Evolutionary conservation across 2,888 invertebrate genomes (phyloP).

Genomic region (Eueremaeus valkanovi): DNA sequence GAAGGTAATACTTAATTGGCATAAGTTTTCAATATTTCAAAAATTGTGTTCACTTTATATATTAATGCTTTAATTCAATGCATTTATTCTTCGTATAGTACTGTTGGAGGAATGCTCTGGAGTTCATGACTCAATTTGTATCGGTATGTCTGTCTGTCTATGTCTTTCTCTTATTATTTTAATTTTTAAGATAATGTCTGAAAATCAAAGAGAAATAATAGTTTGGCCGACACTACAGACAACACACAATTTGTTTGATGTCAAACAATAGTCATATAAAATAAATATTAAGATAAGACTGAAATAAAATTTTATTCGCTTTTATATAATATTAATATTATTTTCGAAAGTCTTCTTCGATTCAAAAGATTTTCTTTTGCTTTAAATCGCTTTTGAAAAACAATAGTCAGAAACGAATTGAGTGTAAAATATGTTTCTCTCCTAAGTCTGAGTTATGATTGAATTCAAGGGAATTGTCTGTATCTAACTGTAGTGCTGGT

Average conservation of each 20-base stretch:
- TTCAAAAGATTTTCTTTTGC: neutral
- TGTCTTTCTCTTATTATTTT: neutral
- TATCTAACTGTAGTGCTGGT: neutral
- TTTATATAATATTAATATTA: neutral
- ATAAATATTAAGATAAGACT: neutral
- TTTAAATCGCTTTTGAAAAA: neutral
- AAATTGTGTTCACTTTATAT: neutral
- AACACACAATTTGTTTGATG: neutral
- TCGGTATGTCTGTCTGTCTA: conserved; percentile 48
- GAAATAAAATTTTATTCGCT: neutral
- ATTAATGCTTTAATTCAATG: neutral
- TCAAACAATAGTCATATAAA: neutral
- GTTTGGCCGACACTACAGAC: neutral
- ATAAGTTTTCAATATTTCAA: conserved; percentile 13
- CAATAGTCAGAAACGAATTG: neutral
- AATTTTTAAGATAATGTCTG: neutral
- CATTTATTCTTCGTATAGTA: conserved; percentile 37
- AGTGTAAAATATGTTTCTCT: neutral
- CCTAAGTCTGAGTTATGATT: neutral
- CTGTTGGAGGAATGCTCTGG: conserved; percentile 49
- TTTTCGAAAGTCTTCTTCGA: neutral
- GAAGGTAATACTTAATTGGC: conserved; percentile 45
- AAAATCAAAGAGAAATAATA: neutral
- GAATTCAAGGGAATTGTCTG: neutral
- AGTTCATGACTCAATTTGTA: conserved; percentile 51